These are phyloP conservation scores for Cardiocondyla obscurior DNA, from an alignment of 1,140 invertebrate species.

Conservation along the genomic window DNA sequence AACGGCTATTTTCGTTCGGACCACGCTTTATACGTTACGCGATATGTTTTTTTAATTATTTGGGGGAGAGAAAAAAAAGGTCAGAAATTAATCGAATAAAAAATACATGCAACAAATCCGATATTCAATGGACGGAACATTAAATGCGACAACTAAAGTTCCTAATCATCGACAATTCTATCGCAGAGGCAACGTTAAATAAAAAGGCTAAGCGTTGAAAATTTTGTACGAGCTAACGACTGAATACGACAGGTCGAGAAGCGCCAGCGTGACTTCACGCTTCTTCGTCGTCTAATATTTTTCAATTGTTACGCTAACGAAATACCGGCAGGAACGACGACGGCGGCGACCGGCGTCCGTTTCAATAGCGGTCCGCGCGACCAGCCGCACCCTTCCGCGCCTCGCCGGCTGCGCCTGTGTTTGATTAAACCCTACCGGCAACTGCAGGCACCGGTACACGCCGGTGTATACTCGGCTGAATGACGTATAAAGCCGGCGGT, in stretches of 20 bases:
- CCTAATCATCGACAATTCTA: background rate
- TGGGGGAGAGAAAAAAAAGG: background rate
- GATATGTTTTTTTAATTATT: background rate
- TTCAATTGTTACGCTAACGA: constrained; percentile 72
- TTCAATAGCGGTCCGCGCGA: constrained; percentile 67
- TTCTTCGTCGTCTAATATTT: constrained; percentile 61
- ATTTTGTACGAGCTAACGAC: no score
- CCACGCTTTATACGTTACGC: background rate
- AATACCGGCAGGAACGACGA: constrained; percentile 61
- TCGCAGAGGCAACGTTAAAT: constrained; percentile 3
- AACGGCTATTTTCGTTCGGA: background rate
- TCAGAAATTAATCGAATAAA: background rate
- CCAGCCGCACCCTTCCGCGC: constrained; percentile 58
- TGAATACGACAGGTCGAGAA: no score
- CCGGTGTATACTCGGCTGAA: constrained; percentile 56
- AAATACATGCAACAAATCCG: background rate
- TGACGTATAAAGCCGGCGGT: constrained; percentile 65
- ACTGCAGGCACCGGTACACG: constrained; percentile 54
- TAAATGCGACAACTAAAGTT: background rate
- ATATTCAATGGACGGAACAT: background rate
- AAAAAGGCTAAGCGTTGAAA: background rate
- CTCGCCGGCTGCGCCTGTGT: constrained; percentile 60
- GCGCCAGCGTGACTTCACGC: constrained; percentile 50
- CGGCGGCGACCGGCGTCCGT: constrained; percentile 52
- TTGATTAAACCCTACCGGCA: constrained; percentile 70